Evolutionary conservation across 1,140 invertebrate genomes (phyloP).

Genomic region (Proales similis): DNA sequence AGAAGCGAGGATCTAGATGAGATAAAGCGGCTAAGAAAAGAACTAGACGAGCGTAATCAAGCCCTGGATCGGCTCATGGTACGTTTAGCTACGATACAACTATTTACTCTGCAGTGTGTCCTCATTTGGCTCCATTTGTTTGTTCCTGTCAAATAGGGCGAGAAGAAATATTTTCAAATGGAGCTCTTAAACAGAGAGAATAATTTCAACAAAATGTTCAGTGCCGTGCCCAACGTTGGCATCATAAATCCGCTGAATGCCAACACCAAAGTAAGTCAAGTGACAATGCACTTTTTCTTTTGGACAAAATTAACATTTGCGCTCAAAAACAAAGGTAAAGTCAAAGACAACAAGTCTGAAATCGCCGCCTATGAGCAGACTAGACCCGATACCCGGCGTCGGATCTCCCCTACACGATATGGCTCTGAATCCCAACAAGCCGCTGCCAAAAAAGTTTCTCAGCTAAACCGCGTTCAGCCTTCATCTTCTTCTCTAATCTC

Average conservation of each 20-base stretch:
- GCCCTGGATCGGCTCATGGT: slow-evolving; percentile 44
- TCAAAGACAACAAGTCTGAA: slow-evolving; percentile 11
- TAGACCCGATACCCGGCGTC: slow-evolving; percentile 45
- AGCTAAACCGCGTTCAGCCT: too few species aligned
- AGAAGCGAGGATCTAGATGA: slow-evolving; percentile 50
- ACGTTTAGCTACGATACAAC: neutral
- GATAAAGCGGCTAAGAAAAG: slow-evolving; percentile 46
- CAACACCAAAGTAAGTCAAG: slow-evolving; percentile 40
- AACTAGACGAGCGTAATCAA: slow-evolving; percentile 45
- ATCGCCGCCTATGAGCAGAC: slow-evolving; percentile 34
- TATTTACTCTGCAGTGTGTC: neutral
- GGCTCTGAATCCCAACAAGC: slow-evolving; percentile 47
- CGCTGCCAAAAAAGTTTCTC: slow-evolving; percentile 42
- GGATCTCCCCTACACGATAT: slow-evolving; percentile 48
- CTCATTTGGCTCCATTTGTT: slow-evolving; percentile 8
- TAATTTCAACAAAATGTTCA: slow-evolving; percentile 55
- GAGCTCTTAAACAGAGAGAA: slow-evolving; percentile 54
- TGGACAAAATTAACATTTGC: neutral
- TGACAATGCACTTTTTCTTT: neutral
- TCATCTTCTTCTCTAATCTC: too few species aligned
- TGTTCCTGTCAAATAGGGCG: slow-evolving; percentile 44
- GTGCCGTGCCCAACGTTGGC: slow-evolving; percentile 48
- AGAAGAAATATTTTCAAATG: slow-evolving; percentile 52
- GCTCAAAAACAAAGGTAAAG: slow-evolving; percentile 1
- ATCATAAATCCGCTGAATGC: slow-evolving; percentile 48